Evolutionary conservation across 2,888 invertebrate species (phyloP).

Genomic region (Andrena hattorfiana): DNA sequence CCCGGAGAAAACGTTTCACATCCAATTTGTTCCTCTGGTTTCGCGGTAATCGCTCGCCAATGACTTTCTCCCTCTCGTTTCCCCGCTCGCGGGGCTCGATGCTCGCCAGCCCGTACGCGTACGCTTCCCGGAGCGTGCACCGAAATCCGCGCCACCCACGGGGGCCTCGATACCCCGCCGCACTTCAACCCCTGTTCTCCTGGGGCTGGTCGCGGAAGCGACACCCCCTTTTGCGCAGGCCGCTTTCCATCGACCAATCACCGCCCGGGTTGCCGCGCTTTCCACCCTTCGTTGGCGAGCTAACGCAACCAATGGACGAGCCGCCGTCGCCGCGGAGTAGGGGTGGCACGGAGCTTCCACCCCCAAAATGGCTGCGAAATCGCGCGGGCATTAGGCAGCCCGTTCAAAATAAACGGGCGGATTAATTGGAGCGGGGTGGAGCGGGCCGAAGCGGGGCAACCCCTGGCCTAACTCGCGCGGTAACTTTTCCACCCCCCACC

Average conservation of each 20-base stretch:
- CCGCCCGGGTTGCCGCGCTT: constrained; percentile 29
- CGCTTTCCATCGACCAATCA: constrained; percentile 70
- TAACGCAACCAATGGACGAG: constrained; percentile 70
- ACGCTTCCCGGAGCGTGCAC: constrained; percentile 32
- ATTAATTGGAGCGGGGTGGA: constrained; percentile 80
- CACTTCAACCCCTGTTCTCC: constrained; percentile 25
- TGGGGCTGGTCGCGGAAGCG: constrained; percentile 25
- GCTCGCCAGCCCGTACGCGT: constrained; percentile 29
- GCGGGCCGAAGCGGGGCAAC: constrained; percentile 49
- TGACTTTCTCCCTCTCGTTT: constrained; percentile 59
- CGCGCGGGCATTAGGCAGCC: constrained; percentile 80
- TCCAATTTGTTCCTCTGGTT: constrained; percentile 78
- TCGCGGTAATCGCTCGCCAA: constrained; percentile 76
- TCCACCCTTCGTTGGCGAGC: constrained; percentile 63
- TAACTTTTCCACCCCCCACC: constrained; percentile 51
- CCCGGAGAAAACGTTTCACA: constrained; percentile 73
- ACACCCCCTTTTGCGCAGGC: constrained; percentile 70
- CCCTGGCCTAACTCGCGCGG: constrained; percentile 47
- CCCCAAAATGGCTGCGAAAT: constrained; percentile 85
- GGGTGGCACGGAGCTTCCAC: constrained; percentile 76
- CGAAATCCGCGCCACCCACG: constrained; percentile 23
- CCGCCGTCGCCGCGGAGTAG: constrained; percentile 17
- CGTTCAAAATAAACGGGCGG: constrained; percentile 84
- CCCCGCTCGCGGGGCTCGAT: constrained; percentile 26
- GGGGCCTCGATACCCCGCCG: constrained; percentile 4